Percentiles rank a stretch among this genome's conserved stretches.
phyloP scores from a whole-genome alignment of 1,140 invertebrate species.

The Melanaphis sacchari region DNA sequence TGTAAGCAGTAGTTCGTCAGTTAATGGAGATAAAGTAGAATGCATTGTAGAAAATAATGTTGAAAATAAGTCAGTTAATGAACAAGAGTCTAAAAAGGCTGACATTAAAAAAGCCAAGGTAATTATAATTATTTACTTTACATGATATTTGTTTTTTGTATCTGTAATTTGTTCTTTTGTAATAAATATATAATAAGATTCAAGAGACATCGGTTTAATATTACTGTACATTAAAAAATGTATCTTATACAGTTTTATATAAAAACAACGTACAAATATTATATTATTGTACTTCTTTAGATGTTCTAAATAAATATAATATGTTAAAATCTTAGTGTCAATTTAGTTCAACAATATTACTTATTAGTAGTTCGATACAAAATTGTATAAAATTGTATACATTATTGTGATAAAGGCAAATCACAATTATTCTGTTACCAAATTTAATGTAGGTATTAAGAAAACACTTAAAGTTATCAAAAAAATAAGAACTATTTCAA shows the following conservation, averaged over 20 bases:
- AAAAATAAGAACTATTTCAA: too few species aligned
- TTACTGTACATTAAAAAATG: background rate
- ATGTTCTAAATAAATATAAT: too few species aligned
- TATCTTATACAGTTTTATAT: too few species aligned
- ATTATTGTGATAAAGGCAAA: too few species aligned
- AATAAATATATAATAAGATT: background rate
- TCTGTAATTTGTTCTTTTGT: background rate
- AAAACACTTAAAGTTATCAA: background rate
- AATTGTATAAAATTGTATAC: too few species aligned
- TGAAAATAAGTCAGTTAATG: constrained; percentile 29
- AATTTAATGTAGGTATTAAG: background rate
- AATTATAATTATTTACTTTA: background rate
- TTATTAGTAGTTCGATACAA: too few species aligned
- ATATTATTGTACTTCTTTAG: too few species aligned
- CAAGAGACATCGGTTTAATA: background rate
- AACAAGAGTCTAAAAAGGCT: background rate
- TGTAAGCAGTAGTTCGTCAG: constrained; percentile 49
- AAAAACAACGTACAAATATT: too few species aligned
- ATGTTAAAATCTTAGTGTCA: too few species aligned
- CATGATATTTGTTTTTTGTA: background rate
- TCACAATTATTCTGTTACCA: background rate
- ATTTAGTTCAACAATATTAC: too few species aligned
- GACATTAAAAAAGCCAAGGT: constrained; percentile 38
- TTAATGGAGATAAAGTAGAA: constrained; percentile 53
- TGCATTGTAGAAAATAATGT: constrained; percentile 28